A percentile compares a stretch with the other conserved stretches of the same genome.
phyloP scores from a whole-genome alignment of 2,797 vertebrate genomes.

The Sebastes vulpes region DNA sequence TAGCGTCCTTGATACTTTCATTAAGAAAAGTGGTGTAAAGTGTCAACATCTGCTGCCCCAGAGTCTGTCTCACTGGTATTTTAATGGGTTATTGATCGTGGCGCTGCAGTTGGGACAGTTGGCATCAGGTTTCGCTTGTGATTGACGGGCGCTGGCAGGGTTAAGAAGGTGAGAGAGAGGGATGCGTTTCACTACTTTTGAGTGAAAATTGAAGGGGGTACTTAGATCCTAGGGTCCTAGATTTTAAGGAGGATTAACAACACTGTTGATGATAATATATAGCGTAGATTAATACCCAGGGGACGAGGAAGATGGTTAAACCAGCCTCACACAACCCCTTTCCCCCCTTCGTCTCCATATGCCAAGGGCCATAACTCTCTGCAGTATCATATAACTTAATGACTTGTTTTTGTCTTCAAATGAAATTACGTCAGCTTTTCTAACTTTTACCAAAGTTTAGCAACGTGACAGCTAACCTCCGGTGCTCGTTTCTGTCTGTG shows the following conservation, averaged over 20 bases:
- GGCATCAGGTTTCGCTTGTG: slow-evolving; percentile 61
- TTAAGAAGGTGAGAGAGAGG: slow-evolving; percentile 16
- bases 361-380: slow-evolving; percentile 2
- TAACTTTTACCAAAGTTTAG: slow-evolving; percentile 42
- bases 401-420: slow-evolving; percentile 34
- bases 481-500: slow-evolving; percentile 43
- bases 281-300: background rate
- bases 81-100: slow-evolving; percentile 75
- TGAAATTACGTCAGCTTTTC: slow-evolving; percentile 28
- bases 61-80: slow-evolving; percentile 29
- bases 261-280: background rate
- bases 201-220: background rate
- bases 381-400: slow-evolving; percentile 3
- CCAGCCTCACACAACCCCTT: background rate
- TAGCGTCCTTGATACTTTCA: background rate
- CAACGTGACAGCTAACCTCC: slow-evolving; percentile 35
- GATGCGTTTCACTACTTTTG: slow-evolving; percentile 26
- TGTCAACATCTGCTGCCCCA: slow-evolving; percentile 60
- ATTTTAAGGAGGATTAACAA: slow-evolving; percentile 22
- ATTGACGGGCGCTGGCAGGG: slow-evolving; percentile 57
- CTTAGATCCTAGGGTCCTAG: background rate
- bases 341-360: background rate
- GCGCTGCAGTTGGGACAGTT: slow-evolving; percentile 40
- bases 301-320: background rate
- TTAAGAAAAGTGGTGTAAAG: slow-evolving; percentile 42